Evolutionary conservation across 2,113 vertebrate species (phyloP).

Genomic region (Thalassoma bifasciatum): DNA sequence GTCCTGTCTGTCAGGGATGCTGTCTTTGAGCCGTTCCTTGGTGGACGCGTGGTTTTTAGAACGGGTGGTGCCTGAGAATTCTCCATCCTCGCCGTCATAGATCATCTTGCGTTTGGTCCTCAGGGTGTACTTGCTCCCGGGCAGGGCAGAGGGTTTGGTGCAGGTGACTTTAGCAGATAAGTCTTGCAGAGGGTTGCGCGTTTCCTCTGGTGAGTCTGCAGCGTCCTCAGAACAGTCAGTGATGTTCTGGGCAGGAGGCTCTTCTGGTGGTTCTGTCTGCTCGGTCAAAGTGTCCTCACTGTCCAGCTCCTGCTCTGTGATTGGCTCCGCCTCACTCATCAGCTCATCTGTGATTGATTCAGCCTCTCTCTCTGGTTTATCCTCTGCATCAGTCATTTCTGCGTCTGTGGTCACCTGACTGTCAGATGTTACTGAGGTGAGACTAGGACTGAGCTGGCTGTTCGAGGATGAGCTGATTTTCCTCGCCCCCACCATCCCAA

Average conservation of each 20-base stretch:
- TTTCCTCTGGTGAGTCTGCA: slow-evolving; percentile 52
- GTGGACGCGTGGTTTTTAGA: slow-evolving; percentile 85
- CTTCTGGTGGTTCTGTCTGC: not conserved
- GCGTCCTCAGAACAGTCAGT: slow-evolving; percentile 45
- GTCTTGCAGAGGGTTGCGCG: slow-evolving; percentile 68
- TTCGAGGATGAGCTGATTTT: slow-evolving; percentile 69
- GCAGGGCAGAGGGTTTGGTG: slow-evolving; percentile 88
- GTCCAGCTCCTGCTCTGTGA: slow-evolving; percentile 22
- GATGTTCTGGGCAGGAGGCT: too few relatives aligned
- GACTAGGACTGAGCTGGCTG: slow-evolving; percentile 30
- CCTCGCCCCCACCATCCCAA: slow-evolving; percentile 75
- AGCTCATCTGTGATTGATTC: slow-evolving; percentile 10
- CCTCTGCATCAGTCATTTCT: slow-evolving; percentile 31
- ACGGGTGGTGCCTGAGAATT: slow-evolving; percentile 82
- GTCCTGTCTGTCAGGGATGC: slow-evolving; percentile 70
- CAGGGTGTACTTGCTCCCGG: slow-evolving; percentile 94
- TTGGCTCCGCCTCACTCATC: not conserved
- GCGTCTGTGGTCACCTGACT: slow-evolving; percentile 44
- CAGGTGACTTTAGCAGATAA: slow-evolving; percentile 76
- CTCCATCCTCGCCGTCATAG: slow-evolving; percentile 89
- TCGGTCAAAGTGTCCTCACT: slow-evolving; percentile 26
- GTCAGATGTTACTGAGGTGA: slow-evolving; percentile 33
- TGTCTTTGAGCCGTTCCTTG: slow-evolving; percentile 70
- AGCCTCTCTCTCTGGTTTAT: slow-evolving; percentile 3
- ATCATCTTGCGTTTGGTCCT: slow-evolving; percentile 93